Evolutionary conservation across 2,888 invertebrate species (phyloP).

Genomic region (Ormyrus labotus): DNA sequence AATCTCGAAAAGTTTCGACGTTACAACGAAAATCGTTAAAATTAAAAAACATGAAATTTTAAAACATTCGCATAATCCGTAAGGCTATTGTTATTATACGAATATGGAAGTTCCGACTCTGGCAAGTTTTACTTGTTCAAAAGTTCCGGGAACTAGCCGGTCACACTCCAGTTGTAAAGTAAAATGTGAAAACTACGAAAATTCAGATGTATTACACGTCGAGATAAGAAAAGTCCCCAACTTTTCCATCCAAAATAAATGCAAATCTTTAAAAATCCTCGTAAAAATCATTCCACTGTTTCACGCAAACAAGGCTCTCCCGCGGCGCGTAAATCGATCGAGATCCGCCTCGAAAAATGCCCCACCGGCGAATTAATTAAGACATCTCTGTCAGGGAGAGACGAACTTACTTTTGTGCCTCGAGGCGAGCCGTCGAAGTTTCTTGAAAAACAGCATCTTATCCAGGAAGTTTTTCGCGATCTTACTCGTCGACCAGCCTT

Average conservation of each 20-base stretch:
- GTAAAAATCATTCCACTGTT: no score
- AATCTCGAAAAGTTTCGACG: no score
- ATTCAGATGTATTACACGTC: not conserved
- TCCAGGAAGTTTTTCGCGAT: not conserved
- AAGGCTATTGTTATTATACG: not conserved
- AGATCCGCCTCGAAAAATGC: no score
- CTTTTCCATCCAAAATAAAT: not conserved
- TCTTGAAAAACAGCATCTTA: conserved; percentile 72
- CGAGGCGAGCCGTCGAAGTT: conserved; percentile 66
- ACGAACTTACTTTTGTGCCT: conserved; percentile 70
- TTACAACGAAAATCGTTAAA: no score
- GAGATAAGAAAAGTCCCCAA: not conserved
- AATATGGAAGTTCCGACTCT: not conserved
- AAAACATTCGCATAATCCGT: no score
- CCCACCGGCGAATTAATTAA: no score
- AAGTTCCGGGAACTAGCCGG: conserved; percentile 1
- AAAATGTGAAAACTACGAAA: not conserved
- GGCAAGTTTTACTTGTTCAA: conserved; percentile 26
- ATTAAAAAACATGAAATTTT: no score
- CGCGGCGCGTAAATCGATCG: no score
- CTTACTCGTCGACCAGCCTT: not conserved
- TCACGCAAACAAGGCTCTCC: no score
- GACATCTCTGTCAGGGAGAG: not conserved
- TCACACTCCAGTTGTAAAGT: conserved; percentile 5
- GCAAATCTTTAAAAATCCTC: no score